Percentiles rank a stretch among this genome's conserved stretches.
phyloP scores from a whole-genome alignment of 1,140 invertebrate species.

The Cydia fagiglandana region DNA sequence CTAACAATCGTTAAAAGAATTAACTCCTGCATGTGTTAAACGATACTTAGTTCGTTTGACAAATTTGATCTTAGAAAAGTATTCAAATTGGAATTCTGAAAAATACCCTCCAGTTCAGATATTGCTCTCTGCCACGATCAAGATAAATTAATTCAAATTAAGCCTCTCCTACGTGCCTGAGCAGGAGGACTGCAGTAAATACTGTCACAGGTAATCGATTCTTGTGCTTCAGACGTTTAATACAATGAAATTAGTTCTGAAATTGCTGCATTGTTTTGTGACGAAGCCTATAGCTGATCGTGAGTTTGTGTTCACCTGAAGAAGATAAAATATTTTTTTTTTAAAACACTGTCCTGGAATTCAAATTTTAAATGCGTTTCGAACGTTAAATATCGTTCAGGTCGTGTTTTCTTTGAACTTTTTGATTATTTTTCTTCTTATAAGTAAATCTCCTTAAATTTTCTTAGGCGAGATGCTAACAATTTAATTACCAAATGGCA shows the following conservation, averaged over 20 bases:
- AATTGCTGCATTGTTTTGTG: background rate
- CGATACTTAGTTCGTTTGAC: background rate
- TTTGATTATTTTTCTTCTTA: too few relatives aligned
- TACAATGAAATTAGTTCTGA: background rate
- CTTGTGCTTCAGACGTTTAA: background rate
- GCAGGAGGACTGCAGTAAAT: slow-evolving; percentile 1
- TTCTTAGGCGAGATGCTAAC: too few relatives aligned
- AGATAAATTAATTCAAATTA: slow-evolving; percentile 21
- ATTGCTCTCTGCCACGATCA: background rate
- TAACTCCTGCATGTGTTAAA: background rate
- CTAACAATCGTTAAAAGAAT: background rate
- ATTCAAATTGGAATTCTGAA: too few relatives aligned
- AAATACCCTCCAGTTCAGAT: background rate
- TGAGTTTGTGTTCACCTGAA: too few relatives aligned
- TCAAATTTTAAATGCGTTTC: background rate
- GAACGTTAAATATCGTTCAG: background rate
- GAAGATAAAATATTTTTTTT: too few relatives aligned
- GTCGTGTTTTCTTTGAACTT: background rate
- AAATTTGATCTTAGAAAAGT: background rate
- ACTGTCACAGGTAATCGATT: slow-evolving; percentile 26
- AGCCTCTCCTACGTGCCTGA: background rate
- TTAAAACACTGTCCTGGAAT: background rate
- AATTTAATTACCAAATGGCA: too few relatives aligned
- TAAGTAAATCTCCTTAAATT: too few relatives aligned
- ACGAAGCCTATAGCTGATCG: too few relatives aligned